Conservation (phyloP, 2,888 invertebrate genomes). For the Lycocerus yunnanus region DNA sequence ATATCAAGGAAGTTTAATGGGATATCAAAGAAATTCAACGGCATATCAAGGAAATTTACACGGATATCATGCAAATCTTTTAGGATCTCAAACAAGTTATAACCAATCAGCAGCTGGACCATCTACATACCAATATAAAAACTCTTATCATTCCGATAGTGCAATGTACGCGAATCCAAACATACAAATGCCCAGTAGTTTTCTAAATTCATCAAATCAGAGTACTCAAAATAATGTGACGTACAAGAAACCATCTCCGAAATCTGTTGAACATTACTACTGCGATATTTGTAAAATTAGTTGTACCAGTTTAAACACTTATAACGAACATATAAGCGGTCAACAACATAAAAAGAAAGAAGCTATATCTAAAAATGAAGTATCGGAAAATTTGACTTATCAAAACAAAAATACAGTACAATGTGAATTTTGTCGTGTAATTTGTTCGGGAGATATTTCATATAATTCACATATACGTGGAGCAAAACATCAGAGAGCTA, state of each 20-base stretch:
- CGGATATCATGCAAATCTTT: background rate
- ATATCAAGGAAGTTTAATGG: background rate
- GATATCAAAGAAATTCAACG: background rate
- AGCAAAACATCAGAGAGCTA: conserved; percentile 97
- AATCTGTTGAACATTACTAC: conserved; percentile 93
- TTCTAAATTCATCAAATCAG: conserved; percentile 58
- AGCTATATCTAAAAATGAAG: conserved; percentile 76
- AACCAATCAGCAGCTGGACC: conserved; percentile 61
- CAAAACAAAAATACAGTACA: conserved; percentile 73
- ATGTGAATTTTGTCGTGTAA: conserved; percentile 97
- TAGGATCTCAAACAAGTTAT: conserved; percentile 51
- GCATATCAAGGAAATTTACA: background rate
- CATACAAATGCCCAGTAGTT: conserved; percentile 68
- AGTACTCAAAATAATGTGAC: conserved; percentile 66
- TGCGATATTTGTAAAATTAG: conserved; percentile 99
- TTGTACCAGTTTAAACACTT: conserved; percentile 66
- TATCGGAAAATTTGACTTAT: conserved; percentile 65
- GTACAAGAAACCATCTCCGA: conserved; percentile 80
- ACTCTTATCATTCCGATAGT: conserved; percentile 76
- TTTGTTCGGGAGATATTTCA: conserved; percentile 97
- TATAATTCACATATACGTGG: conserved; percentile 98
- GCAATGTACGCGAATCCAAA: conserved; percentile 94
- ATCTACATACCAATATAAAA: conserved; percentile 60
- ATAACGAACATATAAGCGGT: conserved; percentile 95
- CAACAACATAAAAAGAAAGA: conserved; percentile 99